These are phyloP conservation scores for Vireo altiloquus DNA, from an alignment of 2,113 vertebrate genomes.

Conservation along the genomic window DNA sequence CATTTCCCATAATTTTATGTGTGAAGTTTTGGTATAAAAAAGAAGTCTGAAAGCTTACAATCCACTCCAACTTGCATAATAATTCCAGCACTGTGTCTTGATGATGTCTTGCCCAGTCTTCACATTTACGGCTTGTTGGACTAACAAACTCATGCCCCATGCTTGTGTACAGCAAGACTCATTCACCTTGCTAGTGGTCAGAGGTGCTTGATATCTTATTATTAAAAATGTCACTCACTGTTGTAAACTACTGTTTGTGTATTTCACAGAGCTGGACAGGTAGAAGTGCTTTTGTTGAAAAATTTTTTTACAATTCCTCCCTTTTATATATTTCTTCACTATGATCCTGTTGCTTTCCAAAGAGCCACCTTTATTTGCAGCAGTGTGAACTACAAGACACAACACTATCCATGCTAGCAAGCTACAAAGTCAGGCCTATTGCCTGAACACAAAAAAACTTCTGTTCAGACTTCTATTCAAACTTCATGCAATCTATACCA, in stretches of 20 bases:
- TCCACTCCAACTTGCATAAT: neutral
- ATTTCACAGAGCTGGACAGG: neutral
- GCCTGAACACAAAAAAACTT: neutral
- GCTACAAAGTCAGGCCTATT: neutral
- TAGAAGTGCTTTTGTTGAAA: neutral
- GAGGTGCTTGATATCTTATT: neutral
- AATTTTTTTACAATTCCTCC: neutral
- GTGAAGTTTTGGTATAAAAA: neutral
- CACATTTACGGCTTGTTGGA: neutral
- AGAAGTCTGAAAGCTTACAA: neutral
- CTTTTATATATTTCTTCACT: fast-evolving
- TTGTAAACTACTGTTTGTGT: neutral
- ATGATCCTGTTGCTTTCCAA: neutral
- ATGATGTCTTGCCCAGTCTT: neutral
- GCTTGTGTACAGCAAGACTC: neutral
- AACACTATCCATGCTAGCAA: neutral
- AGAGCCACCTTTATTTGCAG: neutral
- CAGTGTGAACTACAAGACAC: neutral
- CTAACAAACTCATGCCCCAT: neutral
- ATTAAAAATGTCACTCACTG: neutral
- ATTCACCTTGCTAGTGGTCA: neutral
- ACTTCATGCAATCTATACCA: neutral
- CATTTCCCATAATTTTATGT: neutral
- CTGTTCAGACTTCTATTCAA: neutral
- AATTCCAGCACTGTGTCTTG: neutral